Evolutionary conservation across 2,888 invertebrate genomes (phyloP).

Genomic region (Rhagonycha lutea): DNA sequence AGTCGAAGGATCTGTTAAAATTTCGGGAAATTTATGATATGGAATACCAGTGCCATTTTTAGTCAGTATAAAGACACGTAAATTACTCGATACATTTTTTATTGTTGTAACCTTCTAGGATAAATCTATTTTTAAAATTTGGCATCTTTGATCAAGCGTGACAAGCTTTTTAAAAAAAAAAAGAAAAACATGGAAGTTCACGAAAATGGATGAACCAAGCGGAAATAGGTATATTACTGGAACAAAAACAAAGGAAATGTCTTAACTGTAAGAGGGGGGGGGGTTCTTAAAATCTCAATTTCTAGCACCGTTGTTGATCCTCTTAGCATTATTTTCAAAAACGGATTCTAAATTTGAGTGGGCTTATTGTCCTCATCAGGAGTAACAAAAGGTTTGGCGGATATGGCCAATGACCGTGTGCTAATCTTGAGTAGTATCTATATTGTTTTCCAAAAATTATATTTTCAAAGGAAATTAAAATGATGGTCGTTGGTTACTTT

Average conservation of each 20-base stretch:
- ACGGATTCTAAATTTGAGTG: not conserved
- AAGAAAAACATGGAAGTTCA: not conserved
- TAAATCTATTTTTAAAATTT: not conserved
- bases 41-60: no score
- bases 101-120: not conserved
- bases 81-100: no score
- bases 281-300: not conserved
- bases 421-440: not conserved
- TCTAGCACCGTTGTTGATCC: not conserved
- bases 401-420: not conserved
- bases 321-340: not conserved
- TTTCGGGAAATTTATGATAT: no score
- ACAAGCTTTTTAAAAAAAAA: not conserved
- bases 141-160: not conserved
- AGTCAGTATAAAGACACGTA: no score
- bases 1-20: no score
- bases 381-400: not conserved
- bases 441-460: not conserved
- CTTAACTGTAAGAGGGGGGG: not conserved
- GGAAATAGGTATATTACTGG: not conserved
- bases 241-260: not conserved
- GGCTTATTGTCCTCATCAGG: not conserved
- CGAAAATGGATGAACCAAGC: not conserved
- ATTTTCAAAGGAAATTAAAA: not conserved
- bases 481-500: not conserved